Percentiles rank a stretch among this genome's conserved stretches.
Conservation (phyloP, 2,113 vertebrate genomes). For the Heterotilapia buettikoferi region DNA sequence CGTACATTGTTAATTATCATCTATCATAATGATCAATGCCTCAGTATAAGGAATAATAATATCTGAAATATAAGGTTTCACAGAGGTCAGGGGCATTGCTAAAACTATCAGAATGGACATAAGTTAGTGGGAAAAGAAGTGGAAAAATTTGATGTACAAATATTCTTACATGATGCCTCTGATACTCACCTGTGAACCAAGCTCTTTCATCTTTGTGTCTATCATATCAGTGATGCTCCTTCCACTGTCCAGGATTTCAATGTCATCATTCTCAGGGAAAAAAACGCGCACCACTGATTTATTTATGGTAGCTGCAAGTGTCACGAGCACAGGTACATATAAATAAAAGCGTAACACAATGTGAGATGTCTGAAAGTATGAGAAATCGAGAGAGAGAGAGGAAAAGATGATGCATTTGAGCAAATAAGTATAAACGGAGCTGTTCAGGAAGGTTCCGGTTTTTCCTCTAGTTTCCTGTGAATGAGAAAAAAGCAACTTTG, state of each 20-base stretch:
- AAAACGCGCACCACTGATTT: not conserved
- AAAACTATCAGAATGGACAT: not conserved
- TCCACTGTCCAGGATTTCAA: not conserved
- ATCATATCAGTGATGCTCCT: not conserved
- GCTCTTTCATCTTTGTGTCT: not conserved
- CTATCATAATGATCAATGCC: not conserved
- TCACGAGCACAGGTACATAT: not conserved
- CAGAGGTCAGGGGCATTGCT: not conserved
- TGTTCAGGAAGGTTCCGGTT: not conserved
- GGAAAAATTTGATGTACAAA: not conserved
- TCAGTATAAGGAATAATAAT: not conserved
- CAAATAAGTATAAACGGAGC: not conserved
- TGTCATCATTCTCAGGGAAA: not conserved
- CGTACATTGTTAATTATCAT: not conserved
- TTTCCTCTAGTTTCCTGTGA: not conserved
- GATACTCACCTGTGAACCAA: not conserved
- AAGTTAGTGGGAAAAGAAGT: not conserved
- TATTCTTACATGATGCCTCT: not conserved
- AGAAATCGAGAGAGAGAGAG: not conserved
- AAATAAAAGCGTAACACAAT: not conserved
- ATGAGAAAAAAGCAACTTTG: not conserved
- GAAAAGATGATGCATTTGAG: not conserved
- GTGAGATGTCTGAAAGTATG: not conserved
- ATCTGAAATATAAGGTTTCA: not conserved
- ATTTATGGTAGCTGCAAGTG: not conserved